phyloP scores from a whole-genome alignment of 2,113 vertebrate genomes.

The Eulemur macaco region DNA sequence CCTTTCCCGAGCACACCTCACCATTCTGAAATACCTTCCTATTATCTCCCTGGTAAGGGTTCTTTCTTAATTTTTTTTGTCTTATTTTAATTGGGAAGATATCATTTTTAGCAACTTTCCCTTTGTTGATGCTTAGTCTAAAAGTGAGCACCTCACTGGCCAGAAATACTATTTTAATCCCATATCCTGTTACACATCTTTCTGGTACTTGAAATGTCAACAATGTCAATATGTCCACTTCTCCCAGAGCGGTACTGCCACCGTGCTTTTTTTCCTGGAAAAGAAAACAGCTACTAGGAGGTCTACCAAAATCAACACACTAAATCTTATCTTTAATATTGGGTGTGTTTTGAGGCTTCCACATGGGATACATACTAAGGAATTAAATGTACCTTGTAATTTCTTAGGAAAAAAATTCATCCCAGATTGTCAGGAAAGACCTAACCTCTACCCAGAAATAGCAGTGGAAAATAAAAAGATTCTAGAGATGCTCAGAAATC shows the following conservation, averaged over 20 bases:
- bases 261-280: neutral
- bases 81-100: neutral
- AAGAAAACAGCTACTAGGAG: neutral
- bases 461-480: neutral
- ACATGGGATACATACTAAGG: neutral
- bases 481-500: neutral
- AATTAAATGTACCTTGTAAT: conserved; percentile 27
- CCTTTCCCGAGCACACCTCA: neutral
- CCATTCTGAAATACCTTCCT: neutral
- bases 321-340: conserved; percentile 29
- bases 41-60: neutral
- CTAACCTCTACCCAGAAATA: neutral
- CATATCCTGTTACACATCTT: neutral
- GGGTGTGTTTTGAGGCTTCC: neutral
- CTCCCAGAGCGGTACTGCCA: neutral
- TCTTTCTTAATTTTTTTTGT: neutral
- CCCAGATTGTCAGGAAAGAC: neutral
- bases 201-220: conserved; percentile 37
- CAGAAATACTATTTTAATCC: conserved; percentile 10
- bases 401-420: conserved; percentile 18
- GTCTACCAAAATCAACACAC: neutral
- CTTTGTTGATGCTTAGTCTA: neutral
- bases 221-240: neutral
- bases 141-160: neutral
- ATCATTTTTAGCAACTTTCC: neutral